Percentiles rank a stretch among this genome's conserved stretches.
Conservation (phyloP, 2,888 invertebrate species). For the Tiphia femorata region DNA sequence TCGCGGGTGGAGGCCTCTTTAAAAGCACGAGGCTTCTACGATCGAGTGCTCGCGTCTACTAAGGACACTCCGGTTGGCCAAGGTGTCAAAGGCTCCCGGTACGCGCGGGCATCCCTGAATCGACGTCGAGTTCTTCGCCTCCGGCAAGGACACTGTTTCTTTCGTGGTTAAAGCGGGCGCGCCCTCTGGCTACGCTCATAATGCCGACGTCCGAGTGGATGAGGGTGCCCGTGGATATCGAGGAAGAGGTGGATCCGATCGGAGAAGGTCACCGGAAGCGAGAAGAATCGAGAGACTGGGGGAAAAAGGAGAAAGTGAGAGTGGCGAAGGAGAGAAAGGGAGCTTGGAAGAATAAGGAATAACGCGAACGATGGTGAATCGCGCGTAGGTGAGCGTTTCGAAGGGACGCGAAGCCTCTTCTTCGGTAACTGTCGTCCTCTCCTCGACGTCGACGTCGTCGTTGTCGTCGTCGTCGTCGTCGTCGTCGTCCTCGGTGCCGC, state of each 20-base stretch:
- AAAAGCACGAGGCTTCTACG: constrained; percentile 31
- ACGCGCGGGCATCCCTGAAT: constrained; percentile 27
- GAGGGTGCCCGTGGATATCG: background rate
- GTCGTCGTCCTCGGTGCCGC: constrained; percentile 6
- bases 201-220: constrained; percentile 18
- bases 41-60: constrained; percentile 29
- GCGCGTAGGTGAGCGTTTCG: too few species aligned
- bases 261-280: background rate
- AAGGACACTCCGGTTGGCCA: constrained; percentile 30
- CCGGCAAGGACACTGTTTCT: constrained; percentile 34
- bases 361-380: too few species aligned
- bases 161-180: constrained; percentile 32
- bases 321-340: too few species aligned
- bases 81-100: constrained; percentile 50
- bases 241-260: background rate
- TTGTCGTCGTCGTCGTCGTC: background rate
- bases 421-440: too few species aligned
- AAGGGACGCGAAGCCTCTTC: too few species aligned
- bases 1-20: background rate
- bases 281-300: background rate
- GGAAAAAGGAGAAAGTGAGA: background rate
- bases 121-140: constrained; percentile 28
- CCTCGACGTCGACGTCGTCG: too few species aligned
- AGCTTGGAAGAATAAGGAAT: too few species aligned
- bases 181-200: constrained; percentile 51